Evolutionary conservation across 2,113 vertebrate species (phyloP), one percentile per base, ranked within the genome.

Genomic region (Cariama cristata): DNA sequence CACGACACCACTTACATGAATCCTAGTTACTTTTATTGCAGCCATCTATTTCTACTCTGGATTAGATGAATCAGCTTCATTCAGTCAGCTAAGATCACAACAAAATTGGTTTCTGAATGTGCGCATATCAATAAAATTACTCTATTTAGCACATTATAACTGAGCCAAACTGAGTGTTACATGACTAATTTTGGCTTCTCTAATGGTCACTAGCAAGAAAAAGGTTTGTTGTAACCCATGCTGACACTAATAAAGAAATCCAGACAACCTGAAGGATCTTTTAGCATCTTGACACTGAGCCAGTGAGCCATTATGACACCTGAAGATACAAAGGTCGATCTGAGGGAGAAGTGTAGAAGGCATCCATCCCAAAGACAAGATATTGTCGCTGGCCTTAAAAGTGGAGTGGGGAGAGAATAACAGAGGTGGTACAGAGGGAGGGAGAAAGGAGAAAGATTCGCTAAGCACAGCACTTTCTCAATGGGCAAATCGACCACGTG

Each of bases 371-470:
- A 85, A 91, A 68, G 47, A 56, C 5, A 63, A 92, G 68, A 53
- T 63, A 50, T 8, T 71, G 12, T 59, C 40, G 59, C 9, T 20
- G 8, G 7, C 8, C 15, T 71, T 67, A 56, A 83, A 81, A 95
- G 3, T 33, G 12, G 13, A 68, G 3, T 1, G 1, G 28, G 12
- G 28, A 60, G 26, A 52, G 13, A 52, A 71, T 85, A 49, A 47
- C 4, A 47, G 9, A 5, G 1, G 23, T 28, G 18, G 1, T 26
- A 28, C 2, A 2, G 21, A 74, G 8, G 10, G 7, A 71, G 4
- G 14, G 6, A 30, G 30, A 2, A 66, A 55, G 45, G 15, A 55
- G 53, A 58, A 73, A 38, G 12, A 24, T 53, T 67, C 52, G 23
- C 16, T 74, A 47, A 26, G 3, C 16, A 23, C 20, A 55, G 67